These are phyloP conservation scores for Myocastor coypus DNA, from an alignment of 2,113 vertebrate genomes.

Conservation along the genomic window DNA sequence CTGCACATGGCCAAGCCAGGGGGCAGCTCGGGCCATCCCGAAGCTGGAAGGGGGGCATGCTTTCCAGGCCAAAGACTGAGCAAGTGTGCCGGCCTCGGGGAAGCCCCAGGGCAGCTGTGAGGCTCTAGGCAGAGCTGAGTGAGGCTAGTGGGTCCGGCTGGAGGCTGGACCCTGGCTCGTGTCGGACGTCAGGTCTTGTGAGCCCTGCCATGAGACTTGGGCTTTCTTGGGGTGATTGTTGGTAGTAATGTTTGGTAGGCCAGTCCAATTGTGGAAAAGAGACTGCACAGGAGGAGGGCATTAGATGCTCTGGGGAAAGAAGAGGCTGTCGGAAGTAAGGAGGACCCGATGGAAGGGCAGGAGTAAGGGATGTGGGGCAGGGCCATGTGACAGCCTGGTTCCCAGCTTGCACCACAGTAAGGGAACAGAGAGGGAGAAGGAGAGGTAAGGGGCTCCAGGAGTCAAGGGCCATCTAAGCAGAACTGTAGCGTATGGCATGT, in stretches of 20 bases:
- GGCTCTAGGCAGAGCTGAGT: fast-evolving
- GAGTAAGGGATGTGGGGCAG: background rate
- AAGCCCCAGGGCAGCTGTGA: background rate
- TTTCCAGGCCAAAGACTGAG: background rate
- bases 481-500: fast-evolving
- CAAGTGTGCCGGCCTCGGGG: fast-evolving
- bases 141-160: background rate
- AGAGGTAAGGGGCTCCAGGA: background rate
- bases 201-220: background rate
- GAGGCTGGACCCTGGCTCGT: background rate
- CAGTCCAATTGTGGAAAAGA: background rate
- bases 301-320: background rate
- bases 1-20: background rate
- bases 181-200: fast-evolving
- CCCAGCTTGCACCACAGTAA: background rate
- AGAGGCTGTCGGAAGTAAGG: background rate
- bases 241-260: background rate
- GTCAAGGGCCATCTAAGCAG: fast-evolving
- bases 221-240: background rate
- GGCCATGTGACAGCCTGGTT: background rate
- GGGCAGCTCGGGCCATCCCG: background rate
- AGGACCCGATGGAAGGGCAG: background rate
- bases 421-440: background rate
- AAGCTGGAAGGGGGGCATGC: background rate
- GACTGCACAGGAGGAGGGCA: no score